Base-by-base conservation (phyloP, 2,888 invertebrate genomes). In the Phortica okadai region DNA sequence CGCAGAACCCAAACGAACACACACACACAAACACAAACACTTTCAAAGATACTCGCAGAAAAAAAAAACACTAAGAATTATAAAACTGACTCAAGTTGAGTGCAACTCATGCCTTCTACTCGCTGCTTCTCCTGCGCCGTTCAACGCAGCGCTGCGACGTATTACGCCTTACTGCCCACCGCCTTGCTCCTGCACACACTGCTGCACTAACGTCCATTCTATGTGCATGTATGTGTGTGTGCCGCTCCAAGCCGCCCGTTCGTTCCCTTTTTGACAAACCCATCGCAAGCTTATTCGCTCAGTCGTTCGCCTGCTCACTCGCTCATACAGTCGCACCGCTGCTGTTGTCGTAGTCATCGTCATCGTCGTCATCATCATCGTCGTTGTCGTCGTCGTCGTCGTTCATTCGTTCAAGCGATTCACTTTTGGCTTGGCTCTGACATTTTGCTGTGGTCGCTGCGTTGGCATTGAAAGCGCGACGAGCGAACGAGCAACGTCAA, bases 401-500 rank as follows among this genome's bases (percentile, higher is more conserved):
- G 16, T 58, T 70, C 66, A 42, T 21, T 64, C 41, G 58, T 58
- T 75, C 64, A 45, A 33, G 74, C 73, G 58, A 79, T 62, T 62
- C 64, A 76, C 7, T 54, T 77, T 78, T 78, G 77, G 82, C 83
- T 80, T 81, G 78, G 78, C 77, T 82, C 78, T 82, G 75, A 54
- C 79, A 77, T 54, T 80, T 81, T 78, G 80, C 74, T 81, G 81
- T 79, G 83, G 78, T 77, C 83, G 84, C 82, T 80, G 81, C 79
- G 80, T 81, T 89, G 89, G 82, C 89, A 89, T 89, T 90, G 90
- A 89, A 90, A 84, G 84, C 84, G 83, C 83, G 88, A 84, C 90
- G 85, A 84, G 83, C 89, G 77, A 85, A 78, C 83, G 78, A 84
- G 86, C 89, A 88, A 87, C 85, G 80, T 82, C 77, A 72, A 72